These are phyloP conservation scores for Melanotus villosus DNA, from an alignment of 2,888 invertebrate genomes.

Conservation along the genomic window DNA sequence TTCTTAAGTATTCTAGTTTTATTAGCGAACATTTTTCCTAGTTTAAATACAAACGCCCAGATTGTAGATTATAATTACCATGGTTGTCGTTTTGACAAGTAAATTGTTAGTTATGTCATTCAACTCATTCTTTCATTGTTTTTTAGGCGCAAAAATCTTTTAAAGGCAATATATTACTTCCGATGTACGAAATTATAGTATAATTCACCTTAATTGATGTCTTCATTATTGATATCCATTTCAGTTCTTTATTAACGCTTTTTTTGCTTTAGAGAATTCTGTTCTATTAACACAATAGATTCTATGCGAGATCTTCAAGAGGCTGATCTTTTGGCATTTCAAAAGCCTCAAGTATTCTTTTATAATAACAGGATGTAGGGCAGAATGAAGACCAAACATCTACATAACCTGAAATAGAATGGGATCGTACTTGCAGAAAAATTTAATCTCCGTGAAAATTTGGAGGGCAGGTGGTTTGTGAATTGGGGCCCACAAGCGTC, in stretches of 20 bases:
- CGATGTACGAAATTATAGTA: too few species aligned
- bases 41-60: constrained; percentile 2
- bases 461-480: background rate
- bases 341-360: constrained; percentile 15
- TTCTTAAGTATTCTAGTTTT: background rate
- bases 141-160: background rate
- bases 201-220: too few species aligned
- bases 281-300: too few species aligned
- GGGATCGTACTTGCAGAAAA: constrained; percentile 24
- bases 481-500: background rate
- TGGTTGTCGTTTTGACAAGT: constrained; percentile 27
- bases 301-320: too few species aligned
- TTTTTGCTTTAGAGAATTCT: too few species aligned
- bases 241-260: too few species aligned
- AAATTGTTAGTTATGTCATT: constrained; percentile 16
- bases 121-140: background rate
- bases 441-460: constrained; percentile 26
- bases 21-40: background rate
- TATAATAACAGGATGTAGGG: constrained; percentile 27
- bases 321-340: constrained; percentile 4
- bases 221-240: too few species aligned
- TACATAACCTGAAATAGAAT: background rate
- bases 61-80: constrained; percentile 25
- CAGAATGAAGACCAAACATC: constrained; percentile 4
- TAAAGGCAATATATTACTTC: too few species aligned